Conservation (phyloP, 2,888 invertebrate genomes). For the Thymelicus acteon region DNA sequence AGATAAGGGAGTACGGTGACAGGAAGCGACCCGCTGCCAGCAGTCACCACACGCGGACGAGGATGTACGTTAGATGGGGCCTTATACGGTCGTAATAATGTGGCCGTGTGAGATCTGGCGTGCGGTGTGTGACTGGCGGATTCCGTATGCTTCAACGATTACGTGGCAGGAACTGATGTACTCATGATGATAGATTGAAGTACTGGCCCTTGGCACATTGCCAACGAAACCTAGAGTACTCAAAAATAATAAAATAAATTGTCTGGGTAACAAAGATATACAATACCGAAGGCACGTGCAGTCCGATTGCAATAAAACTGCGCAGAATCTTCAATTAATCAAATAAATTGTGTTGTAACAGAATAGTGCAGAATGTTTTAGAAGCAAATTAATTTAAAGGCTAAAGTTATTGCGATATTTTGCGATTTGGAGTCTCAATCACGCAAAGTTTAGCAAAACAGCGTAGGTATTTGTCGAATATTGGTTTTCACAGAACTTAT, state of each 20-base stretch:
- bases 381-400: too few relatives aligned
- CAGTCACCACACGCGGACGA: neutral
- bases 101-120: neutral
- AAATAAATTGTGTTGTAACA: too few relatives aligned
- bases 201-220: neutral
- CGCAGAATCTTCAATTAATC: neutral
- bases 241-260: neutral
- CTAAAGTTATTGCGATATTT: too few relatives aligned
- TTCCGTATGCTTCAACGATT: neutral
- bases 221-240: neutral
- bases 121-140: neutral
- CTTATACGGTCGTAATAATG: neutral
- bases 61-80: neutral
- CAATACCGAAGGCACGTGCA: too few relatives aligned
- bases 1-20: slow-evolving; percentile 28
- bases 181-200: neutral
- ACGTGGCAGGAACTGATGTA: neutral
- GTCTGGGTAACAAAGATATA: too few relatives aligned
- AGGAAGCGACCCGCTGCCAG: slow-evolving; percentile 16
- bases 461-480: too few relatives aligned
- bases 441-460: too few relatives aligned
- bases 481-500: too few relatives aligned
- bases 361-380: too few relatives aligned
- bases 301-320: too few relatives aligned
- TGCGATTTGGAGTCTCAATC: too few relatives aligned